These are phyloP conservation scores for Limnephilus lunatus DNA, from an alignment of 2,888 invertebrate genomes.

Conservation along the genomic window DNA sequence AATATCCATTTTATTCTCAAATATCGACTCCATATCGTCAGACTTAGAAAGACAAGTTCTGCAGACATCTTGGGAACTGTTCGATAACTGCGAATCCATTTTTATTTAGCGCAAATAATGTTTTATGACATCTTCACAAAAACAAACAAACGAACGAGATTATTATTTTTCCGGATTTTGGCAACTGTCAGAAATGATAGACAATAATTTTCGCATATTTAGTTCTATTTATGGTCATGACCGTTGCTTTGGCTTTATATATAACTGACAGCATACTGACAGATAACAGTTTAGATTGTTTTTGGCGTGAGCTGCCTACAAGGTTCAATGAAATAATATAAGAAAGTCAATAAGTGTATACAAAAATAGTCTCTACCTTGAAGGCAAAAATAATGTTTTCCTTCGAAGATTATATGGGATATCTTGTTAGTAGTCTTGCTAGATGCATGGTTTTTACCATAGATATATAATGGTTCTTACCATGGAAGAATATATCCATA, in stretches of 20 bases:
- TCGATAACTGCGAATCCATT: background rate
- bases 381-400: too few relatives aligned
- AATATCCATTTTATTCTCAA: slow-evolving; percentile 4
- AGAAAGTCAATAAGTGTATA: background rate
- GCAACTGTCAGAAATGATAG: background rate
- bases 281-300: background rate
- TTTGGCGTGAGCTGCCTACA: background rate
- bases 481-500: too few relatives aligned
- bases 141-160: background rate
- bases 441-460: too few relatives aligned
- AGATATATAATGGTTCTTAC: too few relatives aligned
- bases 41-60: background rate
- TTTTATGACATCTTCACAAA: background rate
- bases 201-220: background rate
- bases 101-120: background rate
- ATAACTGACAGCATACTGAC: background rate
- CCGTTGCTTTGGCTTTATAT: background rate
- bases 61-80: background rate
- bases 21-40: slow-evolving; percentile 10
- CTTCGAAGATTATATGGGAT: too few relatives aligned
- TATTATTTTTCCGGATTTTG: background rate
- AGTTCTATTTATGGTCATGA: background rate
- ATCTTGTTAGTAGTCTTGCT: background rate
- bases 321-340: background rate
- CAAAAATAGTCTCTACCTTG: background rate